phyloP scores from a whole-genome alignment of 2,113 vertebrate species.

The Erythrocebus patas region DNA sequence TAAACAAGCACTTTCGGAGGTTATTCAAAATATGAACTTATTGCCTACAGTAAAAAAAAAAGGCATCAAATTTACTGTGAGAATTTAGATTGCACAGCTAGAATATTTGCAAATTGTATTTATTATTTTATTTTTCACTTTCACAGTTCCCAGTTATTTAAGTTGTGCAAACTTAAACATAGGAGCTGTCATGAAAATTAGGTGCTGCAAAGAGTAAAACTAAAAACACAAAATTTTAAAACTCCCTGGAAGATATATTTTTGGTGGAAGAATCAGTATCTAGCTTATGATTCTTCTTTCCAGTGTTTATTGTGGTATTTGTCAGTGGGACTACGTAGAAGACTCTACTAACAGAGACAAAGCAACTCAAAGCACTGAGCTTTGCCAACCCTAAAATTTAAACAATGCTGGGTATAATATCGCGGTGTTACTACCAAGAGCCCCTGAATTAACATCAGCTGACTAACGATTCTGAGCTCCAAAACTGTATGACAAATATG shows the following conservation, averaged over 20 bases:
- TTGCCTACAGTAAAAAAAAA: neutral
- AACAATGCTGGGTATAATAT: neutral
- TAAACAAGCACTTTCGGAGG: neutral
- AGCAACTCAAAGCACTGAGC: neutral
- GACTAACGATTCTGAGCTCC: neutral
- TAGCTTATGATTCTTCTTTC: neutral
- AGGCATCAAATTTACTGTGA: neutral
- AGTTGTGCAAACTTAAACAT: neutral
- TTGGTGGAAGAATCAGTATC: neutral
- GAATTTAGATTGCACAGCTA: neutral
- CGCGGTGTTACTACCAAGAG: neutral
- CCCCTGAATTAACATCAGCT: neutral
- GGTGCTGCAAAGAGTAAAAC: neutral
- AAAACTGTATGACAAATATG: neutral
- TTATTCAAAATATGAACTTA: neutral
- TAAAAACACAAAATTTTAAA: neutral
- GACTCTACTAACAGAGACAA: neutral
- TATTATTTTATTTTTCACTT: neutral
- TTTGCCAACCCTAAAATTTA: neutral
- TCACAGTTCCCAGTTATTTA: neutral
- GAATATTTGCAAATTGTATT: neutral
- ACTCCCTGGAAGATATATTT: neutral
- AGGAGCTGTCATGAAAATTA: neutral
- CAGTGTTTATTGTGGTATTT: neutral
- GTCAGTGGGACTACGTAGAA: neutral